Percentiles rank a stretch among this genome's conserved stretches.
Evolutionary conservation across 2,113 vertebrate species (phyloP).

Genomic region (Marcusenius ussheri): DNA sequence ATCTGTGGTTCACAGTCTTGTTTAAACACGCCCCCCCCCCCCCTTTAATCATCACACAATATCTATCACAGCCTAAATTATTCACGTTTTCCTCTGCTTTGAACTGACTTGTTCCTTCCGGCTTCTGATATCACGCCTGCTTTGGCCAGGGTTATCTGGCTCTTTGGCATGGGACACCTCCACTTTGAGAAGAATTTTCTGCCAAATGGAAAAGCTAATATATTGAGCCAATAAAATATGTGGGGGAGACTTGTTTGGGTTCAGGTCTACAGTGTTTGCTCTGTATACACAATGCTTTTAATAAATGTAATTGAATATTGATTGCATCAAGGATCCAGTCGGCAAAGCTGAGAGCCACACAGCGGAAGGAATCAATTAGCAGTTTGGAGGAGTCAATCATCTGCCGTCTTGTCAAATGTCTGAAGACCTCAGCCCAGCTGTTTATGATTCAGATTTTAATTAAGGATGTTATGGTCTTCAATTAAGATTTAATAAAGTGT

Average conservation of each 20-base stretch:
- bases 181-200: background rate
- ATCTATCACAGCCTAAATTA: background rate
- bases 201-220: background rate
- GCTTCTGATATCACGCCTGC: background rate
- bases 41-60: background rate
- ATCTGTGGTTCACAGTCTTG: background rate
- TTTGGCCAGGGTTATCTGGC: background rate
- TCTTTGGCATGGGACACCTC: background rate
- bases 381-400: background rate
- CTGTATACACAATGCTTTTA: background rate
- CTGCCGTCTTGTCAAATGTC: background rate
- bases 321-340: background rate
- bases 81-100: background rate
- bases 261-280: background rate
- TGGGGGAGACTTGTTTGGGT: background rate
- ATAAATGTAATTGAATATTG: constrained; percentile 1
- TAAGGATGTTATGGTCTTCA: background rate
- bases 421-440: background rate
- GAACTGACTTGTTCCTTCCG: background rate
- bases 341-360: background rate
- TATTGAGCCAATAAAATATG: background rate
- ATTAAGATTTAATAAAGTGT: background rate
- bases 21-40: background rate
- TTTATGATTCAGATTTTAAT: constrained; percentile 2
- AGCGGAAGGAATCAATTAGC: background rate